Evolutionary conservation across 2,113 vertebrate species (phyloP).

Genomic region (Gnathonemus longibarbis): DNA sequence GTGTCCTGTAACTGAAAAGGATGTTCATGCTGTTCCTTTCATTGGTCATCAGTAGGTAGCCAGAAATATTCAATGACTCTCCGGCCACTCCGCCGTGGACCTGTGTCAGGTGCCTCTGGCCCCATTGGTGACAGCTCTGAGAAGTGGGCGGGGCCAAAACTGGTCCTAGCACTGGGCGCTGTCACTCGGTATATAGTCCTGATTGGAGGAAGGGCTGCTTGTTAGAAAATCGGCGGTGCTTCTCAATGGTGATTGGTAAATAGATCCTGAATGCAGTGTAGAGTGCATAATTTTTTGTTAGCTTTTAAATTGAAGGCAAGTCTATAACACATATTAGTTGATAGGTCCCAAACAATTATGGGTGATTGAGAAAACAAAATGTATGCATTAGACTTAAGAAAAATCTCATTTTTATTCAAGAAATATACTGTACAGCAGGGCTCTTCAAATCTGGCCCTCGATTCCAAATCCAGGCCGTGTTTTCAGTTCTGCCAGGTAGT

Average conservation of each 20-base stretch:
- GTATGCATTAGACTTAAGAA: neutral
- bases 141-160: constrained; percentile 45
- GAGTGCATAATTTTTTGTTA: neutral
- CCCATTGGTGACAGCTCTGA: constrained; percentile 50
- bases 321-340: neutral
- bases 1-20: neutral
- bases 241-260: neutral
- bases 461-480: neutral
- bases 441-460: neutral
- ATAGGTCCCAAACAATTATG: neutral
- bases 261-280: neutral
- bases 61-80: constrained; percentile 48
- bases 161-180: constrained; percentile 41
- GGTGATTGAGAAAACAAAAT: neutral
- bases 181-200: constrained; percentile 51
- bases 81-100: constrained; percentile 29
- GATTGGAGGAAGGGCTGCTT: neutral
- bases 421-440: neutral
- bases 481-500: neutral
- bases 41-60: constrained; percentile 51
- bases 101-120: constrained; percentile 28
- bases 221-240: neutral
- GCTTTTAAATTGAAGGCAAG: neutral
- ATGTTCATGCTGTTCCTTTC: neutral
- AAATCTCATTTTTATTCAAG: neutral